Base-by-base conservation (phyloP, 2,113 vertebrate genomes). In the Perca flavescens region DNA sequence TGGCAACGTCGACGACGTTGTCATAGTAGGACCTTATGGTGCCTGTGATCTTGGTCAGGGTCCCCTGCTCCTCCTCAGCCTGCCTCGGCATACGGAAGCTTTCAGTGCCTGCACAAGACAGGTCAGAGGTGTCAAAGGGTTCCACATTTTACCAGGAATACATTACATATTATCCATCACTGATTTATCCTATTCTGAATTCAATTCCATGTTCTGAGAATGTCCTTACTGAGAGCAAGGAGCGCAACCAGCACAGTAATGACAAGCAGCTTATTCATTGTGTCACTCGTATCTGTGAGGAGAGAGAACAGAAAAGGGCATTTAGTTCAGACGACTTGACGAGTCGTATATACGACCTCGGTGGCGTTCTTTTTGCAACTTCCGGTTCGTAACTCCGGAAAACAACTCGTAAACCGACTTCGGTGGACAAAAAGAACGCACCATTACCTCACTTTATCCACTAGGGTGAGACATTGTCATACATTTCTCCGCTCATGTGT, bases 251-350 rank as follows among this genome's bases (percentile, higher is more conserved):
- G 87, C 79, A 93, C 89, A 49, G 93, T 85, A 25, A 94, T 47
- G n/a, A 89, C 71, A 73, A 96, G 36, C 58, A 96, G 74, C 80
- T 94, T 95, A 70, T 93, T 94, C 95, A 95, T 96, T 65, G 2
- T 92, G 89, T 56, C 69, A 43, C 57, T 70, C 6, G 57, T 17
- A 84, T 82, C 94, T 95, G 84, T 67, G 70, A 56, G 65, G 34
- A 80, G 36, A 84, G 28, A 75, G 3, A 77, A 62, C 22, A 67
- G 40, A 50, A 49, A 50, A 4, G 69, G 43, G 21, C 14, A 19
- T 71, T 66, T 46, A 40, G n/a, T n/a, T n/a, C n/a, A n/a, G n/a
- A n/a, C n/a, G n/a, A n/a, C n/a, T n/a, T n/a, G n/a, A n/a, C n/a
- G n/a, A n/a, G n/a, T n/a, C n/a, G n/a, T n/a, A n/a, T n/a, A n/a